Evolutionary conservation across 2,888 invertebrate species (phyloP).

Genomic region (Brachypalpus laphriformis): DNA sequence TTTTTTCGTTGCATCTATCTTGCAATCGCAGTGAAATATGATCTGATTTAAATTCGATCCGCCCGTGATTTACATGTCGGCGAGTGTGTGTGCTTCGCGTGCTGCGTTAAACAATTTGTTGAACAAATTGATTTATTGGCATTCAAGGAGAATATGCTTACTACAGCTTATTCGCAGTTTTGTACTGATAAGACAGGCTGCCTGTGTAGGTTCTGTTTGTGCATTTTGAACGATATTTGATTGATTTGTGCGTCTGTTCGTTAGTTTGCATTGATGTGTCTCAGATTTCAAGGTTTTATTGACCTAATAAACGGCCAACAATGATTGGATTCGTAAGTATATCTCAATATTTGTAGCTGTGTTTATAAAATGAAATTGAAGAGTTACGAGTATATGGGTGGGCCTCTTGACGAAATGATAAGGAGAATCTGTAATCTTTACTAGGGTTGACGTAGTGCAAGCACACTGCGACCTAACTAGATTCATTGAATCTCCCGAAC

Average conservation of each 20-base stretch:
- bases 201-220: neutral
- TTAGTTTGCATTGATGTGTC: constrained; percentile 33
- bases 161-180: neutral
- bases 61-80: constrained; percentile 32
- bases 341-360: neutral
- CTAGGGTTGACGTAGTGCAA: too few relatives aligned
- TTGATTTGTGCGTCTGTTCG: neutral
- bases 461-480: too few relatives aligned
- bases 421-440: too few relatives aligned
- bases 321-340: neutral
- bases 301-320: constrained; percentile 33
- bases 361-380: neutral
- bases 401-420: neutral
- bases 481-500: too few relatives aligned
- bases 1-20: constrained; percentile 13
- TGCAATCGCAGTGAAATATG: constrained; percentile 25
- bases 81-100: neutral
- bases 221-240: neutral
- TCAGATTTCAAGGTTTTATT: constrained; percentile 4
- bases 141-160: constrained; percentile 45
- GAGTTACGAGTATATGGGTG: too few relatives aligned
- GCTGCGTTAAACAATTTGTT: constrained; percentile 49
- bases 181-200: constrained; percentile 2
- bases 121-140: constrained; percentile 57
- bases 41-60: constrained; percentile 35